Base-by-base conservation (phyloP, 2,888 invertebrate species). In the Criorhina ranunculi region DNA sequence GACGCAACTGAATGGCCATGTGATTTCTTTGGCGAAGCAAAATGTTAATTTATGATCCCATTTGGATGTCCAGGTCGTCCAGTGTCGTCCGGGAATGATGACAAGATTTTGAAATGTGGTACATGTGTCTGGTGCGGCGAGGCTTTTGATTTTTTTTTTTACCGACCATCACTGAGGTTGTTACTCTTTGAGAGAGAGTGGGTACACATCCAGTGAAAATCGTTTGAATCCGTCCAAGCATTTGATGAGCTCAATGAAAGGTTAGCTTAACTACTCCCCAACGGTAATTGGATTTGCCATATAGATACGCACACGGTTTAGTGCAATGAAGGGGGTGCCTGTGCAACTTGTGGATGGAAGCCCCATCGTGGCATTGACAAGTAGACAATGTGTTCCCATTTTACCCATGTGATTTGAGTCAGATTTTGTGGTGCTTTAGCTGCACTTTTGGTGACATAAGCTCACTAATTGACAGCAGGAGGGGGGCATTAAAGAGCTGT, bases 41-140 rank as follows among this genome's bases (percentile, higher is more conserved):
- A 85, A 85, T 80, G 53, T 60, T 83, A 73, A 83, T 85, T 85
- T 85, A 85, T 85, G 85, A 76, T 53, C 60, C 70, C 80, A 80
- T 85, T 80, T 76, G 85, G 75, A 51, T 79, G 79, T 75, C 59
- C 73, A 33, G 17, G 37, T 11, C 44, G 33, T n/a, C n/a, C 40
- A 12, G 44, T 17, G 24, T 76, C 80, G 80, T 70, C 73, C 69
- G 59, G 53, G 73, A 66, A 51, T 75, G 70, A 76, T 80, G 85
- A 85, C 75, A 85, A 85, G 79, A 85, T 85, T 24, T 82, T 85
- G 85, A 85, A 80, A 75, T 76, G 80, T 85, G 75, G 75, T 75
- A 79, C 75, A 66, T 70, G 42, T 60, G 62, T 66, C 29, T 35
- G 37, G 55, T n/a, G n/a, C 60, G 29, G n/a, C n/a, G 46, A 40